Base-by-base conservation (phyloP, 2,113 vertebrate species). In the Merops nubicus region DNA sequence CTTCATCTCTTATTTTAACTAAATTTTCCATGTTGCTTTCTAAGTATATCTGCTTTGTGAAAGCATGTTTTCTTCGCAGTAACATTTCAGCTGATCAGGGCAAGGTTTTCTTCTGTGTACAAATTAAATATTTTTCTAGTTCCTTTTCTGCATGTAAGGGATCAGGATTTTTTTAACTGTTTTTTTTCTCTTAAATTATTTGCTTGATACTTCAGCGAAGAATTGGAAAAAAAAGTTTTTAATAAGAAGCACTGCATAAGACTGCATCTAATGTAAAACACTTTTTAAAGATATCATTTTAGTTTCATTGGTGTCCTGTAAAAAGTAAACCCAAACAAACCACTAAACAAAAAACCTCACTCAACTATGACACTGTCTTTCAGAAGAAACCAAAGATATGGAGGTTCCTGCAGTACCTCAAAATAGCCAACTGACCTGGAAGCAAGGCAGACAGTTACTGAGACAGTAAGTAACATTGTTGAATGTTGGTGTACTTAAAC, bases 381-480 rank as follows among this genome's bases (percentile, higher is more conserved):
- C 97, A 99, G 98, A 99, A 99, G 99, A 99, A 98, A 99, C 99
- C 99, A 99, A 99, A 99, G 99, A 99, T 86, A 98, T 98, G 5
- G 99, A 99, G 95, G 98, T 99, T 98, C 99, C 99, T 9, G 98
- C 98, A 88, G 98, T 99, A 97, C 99, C 99, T 95, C 98, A 99
- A 53, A 99, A 99, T 98, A 99, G 99, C 97, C 99, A 99, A 91
- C 97, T 99, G 96, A 99, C 99, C 50, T 99, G 99, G 99, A 99
- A 99, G 97, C 99, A 99, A 98, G 99, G 99, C 94, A 98, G 99
- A 73, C 99, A 99, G 79, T 99, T 99, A 48, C 98, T 99, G 96
- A 97, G 99, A 98, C 99, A 99, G 99, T 99, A 97, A 99, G 99
- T 99, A 97, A 91, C 64, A 12, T 25, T 70, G 20, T 45, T 81